phyloP scores from a whole-genome alignment of 2,113 vertebrate genomes.

The Plotosus lineatus region DNA sequence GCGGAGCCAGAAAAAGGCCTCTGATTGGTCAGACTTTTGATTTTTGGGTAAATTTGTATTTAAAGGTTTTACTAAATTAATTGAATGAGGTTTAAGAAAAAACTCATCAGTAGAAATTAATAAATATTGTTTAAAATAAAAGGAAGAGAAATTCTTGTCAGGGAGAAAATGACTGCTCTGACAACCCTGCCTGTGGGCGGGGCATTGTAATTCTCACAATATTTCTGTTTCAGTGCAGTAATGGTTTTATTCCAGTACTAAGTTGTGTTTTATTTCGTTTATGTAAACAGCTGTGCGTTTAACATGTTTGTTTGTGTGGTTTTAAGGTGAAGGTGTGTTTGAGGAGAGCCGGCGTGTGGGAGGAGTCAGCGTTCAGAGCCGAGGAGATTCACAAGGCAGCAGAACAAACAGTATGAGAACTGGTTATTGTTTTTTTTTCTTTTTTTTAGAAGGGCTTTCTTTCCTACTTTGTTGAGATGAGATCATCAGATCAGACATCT shows the following conservation, averaged over 20 bases:
- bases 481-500: background rate
- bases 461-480: background rate
- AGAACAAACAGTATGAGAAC: slow-evolving; percentile 12
- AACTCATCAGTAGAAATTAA: too few relatives aligned
- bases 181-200: background rate
- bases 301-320: background rate
- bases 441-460: background rate
- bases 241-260: background rate
- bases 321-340: background rate
- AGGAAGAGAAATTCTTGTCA: too few relatives aligned
- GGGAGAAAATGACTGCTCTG: background rate
- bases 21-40: background rate
- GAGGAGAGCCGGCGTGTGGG: background rate
- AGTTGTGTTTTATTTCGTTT: background rate
- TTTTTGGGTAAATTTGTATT: too few relatives aligned
- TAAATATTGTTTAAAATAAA: too few relatives aligned
- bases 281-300: background rate
- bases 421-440: background rate
- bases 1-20: background rate
- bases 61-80: too few relatives aligned
- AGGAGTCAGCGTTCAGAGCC: background rate
- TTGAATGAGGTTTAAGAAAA: too few relatives aligned
- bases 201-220: background rate
- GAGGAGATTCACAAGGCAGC: background rate
- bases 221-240: background rate